Percentiles rank a stretch among this genome's conserved stretches.
These are phyloP conservation scores for Paraplagusia blochii DNA, from an alignment of 2,113 vertebrate species.

Conservation along the genomic window DNA sequence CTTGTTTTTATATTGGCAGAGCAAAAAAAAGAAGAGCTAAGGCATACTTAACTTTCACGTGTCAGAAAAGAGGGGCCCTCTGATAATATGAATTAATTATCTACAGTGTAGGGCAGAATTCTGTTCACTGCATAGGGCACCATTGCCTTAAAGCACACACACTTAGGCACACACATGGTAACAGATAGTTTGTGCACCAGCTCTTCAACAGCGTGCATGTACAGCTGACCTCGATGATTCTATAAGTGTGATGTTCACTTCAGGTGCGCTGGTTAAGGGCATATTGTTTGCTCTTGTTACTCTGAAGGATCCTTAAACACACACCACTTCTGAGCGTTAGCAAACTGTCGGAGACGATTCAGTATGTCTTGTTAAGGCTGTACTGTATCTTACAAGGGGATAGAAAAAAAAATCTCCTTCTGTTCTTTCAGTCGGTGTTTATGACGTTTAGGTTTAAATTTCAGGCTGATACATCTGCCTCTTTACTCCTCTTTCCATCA, in stretches of 20 bases:
- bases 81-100: constrained; percentile 71
- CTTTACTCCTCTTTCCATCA: background rate
- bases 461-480: constrained; percentile 4
- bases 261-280: constrained; percentile 25
- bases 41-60: constrained; percentile 63
- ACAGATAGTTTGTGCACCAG: constrained; percentile 34
- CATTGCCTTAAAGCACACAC: constrained; percentile 23
- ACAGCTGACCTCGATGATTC: constrained; percentile 26
- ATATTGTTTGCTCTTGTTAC: constrained; percentile 22
- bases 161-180: constrained; percentile 4
- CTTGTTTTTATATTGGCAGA: constrained; percentile 23
- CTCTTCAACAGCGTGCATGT: constrained; percentile 25
- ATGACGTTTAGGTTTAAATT: background rate
- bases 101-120: constrained; percentile 52
- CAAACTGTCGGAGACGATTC: constrained; percentile 2
- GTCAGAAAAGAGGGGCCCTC: constrained; percentile 57
- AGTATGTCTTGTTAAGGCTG: constrained; percentile 7
- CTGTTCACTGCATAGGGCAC: constrained; percentile 55
- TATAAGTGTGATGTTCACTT: constrained; percentile 37
- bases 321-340: constrained; percentile 19
- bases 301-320: constrained; percentile 37
- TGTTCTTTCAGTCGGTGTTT: background rate
- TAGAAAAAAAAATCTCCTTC: background rate
- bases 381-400: background rate
- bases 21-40: constrained; percentile 48